These are phyloP conservation scores for Cyanocitta stelleri DNA, from an alignment of 2,113 vertebrate species.

Conservation along the genomic window DNA sequence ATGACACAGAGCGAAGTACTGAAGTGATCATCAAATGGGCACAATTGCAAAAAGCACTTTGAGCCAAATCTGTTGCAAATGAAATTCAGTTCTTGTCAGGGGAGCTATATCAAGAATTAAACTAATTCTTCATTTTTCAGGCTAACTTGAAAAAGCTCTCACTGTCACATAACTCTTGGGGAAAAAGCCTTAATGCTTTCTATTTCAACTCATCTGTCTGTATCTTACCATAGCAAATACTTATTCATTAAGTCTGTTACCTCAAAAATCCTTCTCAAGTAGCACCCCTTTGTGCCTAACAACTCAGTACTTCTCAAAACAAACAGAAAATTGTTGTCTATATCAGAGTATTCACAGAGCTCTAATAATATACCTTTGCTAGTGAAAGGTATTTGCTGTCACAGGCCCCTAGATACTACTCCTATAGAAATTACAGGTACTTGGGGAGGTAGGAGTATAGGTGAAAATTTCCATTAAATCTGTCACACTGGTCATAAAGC, in stretches of 20 bases:
- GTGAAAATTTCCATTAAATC: neutral
- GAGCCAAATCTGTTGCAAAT: neutral
- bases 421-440: neutral
- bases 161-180: neutral
- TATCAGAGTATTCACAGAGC: neutral
- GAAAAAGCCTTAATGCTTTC: neutral
- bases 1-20: neutral
- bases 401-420: neutral
- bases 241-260: neutral
- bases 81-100: neutral
- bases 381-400: neutral
- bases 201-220: neutral
- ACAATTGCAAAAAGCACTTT: neutral
- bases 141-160: neutral
- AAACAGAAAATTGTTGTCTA: neutral
- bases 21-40: neutral
- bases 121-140: neutral
- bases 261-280: neutral
- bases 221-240: neutral
- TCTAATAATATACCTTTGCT: neutral
- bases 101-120: neutral
- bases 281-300: neutral
- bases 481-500: neutral
- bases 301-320: neutral
- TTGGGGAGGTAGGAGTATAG: neutral